A percentile compares a stretch with the other conserved stretches of the same genome.
Evolutionary conservation across 2,888 invertebrate genomes (phyloP).

Genomic region (Metacarcinus magister): DNA sequence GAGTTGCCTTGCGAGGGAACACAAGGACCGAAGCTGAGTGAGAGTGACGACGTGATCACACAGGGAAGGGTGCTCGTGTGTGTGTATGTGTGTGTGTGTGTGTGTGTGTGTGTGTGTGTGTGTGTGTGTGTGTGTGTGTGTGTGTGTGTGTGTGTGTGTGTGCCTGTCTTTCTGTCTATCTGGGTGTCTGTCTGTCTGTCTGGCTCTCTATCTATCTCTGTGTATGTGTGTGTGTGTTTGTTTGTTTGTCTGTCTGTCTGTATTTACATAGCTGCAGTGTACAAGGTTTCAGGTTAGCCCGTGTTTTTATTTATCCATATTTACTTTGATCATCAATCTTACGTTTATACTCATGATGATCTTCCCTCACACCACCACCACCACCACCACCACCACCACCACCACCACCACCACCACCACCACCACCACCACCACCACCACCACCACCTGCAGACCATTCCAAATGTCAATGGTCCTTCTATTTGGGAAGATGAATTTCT

Average conservation of each 20-base stretch:
- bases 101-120: neutral
- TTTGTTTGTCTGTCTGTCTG: constrained; percentile 21
- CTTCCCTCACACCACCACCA: neutral
- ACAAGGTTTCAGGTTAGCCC: neutral
- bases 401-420: neutral
- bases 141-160: too few relatives aligned
- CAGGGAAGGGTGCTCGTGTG: neutral
- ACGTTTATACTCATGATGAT: neutral
- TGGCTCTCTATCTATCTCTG: neutral
- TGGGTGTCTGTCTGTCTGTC: neutral
- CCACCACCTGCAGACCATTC: neutral
- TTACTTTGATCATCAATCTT: neutral
- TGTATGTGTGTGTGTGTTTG: constrained; percentile 28
- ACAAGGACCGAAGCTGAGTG: neutral
- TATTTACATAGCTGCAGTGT: constrained; percentile 28
- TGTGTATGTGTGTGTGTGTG: neutral
- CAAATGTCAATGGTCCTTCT: neutral
- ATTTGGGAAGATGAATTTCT: constrained; percentile 23
- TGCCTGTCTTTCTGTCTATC: neutral
- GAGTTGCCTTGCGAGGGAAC: neutral
- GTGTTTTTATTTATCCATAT: neutral
- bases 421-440: neutral
- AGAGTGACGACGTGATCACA: neutral
- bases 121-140: neutral
- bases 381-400: neutral